Conservation (phyloP, 2,797 vertebrate genomes). For the Chelon labrosus region DNA sequence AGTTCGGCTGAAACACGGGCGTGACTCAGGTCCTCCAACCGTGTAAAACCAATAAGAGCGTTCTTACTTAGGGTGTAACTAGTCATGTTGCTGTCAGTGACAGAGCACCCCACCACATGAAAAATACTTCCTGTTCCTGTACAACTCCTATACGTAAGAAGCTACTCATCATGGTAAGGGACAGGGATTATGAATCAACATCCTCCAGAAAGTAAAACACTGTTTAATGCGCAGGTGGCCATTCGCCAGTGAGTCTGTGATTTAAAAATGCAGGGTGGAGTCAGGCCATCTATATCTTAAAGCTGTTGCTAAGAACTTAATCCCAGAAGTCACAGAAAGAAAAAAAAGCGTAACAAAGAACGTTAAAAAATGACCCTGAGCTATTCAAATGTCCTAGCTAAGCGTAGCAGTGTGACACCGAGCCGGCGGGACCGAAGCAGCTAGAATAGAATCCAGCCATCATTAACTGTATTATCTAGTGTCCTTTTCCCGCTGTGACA, state of each 20-base stretch:
- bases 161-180: background rate
- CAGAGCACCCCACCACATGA: background rate
- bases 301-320: conserved; percentile 2
- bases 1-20: background rate
- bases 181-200: background rate
- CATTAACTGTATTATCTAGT: conserved; percentile 21
- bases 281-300: background rate
- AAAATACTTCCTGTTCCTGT: background rate
- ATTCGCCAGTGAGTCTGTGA: background rate
- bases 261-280: background rate
- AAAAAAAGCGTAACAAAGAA: conserved; percentile 5
- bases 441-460: conserved; percentile 10
- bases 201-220: background rate
- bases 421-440: conserved; percentile 6
- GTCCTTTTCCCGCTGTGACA: conserved; percentile 13
- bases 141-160: background rate
- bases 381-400: conserved; percentile 7
- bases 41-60: background rate
- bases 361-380: conserved; percentile 12
- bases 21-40: background rate
- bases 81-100: background rate
- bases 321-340: conserved; percentile 3
- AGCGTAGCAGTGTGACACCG: conserved; percentile 25
- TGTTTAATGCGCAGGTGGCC: background rate
- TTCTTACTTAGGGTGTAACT: background rate